Evolutionary conservation across 2,797 vertebrate species (phyloP), one percentile per base, ranked within the genome.

Genomic region (Cryptoprocta ferox): DNA sequence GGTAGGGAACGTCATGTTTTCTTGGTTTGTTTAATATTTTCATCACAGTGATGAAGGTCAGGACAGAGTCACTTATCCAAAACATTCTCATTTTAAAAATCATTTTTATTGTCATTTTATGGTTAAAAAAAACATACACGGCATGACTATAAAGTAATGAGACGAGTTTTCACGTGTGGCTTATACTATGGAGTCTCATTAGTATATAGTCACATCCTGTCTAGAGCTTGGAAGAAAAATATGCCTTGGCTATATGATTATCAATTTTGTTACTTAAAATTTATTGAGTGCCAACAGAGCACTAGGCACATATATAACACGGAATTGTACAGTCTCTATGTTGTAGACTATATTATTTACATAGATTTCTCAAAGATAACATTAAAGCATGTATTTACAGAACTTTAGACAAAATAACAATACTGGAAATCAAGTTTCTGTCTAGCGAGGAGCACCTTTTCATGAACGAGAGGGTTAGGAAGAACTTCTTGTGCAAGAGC

Each of bases 61-160:
- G 82, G 89, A 98, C 97, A 98, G 95, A 98, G 97, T 95, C 96
- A 98, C 82, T 97, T 98, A 96, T 53, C 87, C 97, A 96, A 95
- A 97, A 92, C 97, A 94, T 71, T 95, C 75, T 97, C 89, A 95
- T 95, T 98, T 98, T n/a, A 97, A 98, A 98, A 98, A 97, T 96
- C 90, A 91, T 87, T 96, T 98, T 98, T 97, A 98, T 98, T 98
- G 96, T 98, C 96, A 98, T 97, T 97, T 98, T 94, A 78, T 93
- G 68, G 83, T 97, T 98, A 82, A 97, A 98, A 97, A 87, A 98
- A 97, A 98, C 95, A 98, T 97, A 98, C 97, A 98, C 28, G 96
- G 96, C 90, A 94, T 98, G 98, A 97, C 98, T 98, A 97, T 98
- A 98, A 96, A 97, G 95, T 97, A 98, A 98, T 97, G 98, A 98